These are phyloP conservation scores for Leucosticte australis DNA, from an alignment of 2,113 vertebrate genomes.

Conservation along the genomic window DNA sequence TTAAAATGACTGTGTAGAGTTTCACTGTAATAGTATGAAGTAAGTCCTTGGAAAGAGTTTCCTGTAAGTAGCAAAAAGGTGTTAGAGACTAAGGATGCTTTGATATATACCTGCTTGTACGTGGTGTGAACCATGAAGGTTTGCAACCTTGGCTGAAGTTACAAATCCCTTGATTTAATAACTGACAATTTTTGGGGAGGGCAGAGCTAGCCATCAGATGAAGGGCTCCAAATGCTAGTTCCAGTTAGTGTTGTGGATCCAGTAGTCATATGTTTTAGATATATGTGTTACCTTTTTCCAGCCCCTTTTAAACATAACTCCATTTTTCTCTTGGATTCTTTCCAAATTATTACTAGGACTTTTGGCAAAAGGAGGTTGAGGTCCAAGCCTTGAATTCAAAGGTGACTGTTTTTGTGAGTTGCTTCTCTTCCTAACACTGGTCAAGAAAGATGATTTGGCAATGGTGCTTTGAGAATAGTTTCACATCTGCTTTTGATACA, in stretches of 20 bases:
- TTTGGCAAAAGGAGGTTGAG: not conserved
- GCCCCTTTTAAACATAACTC: not conserved
- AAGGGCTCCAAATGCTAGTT: not conserved
- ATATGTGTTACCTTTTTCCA: not conserved
- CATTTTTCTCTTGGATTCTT: not conserved
- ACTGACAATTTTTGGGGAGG: rapidly evolving
- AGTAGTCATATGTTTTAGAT: not conserved
- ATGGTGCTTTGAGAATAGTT: not conserved
- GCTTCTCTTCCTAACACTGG: not conserved
- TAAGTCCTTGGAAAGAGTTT: not conserved
- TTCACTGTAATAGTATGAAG: not conserved
- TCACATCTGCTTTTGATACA: not conserved
- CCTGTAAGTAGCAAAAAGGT: not conserved
- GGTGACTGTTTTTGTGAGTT: not conserved
- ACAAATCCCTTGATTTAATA: not conserved
- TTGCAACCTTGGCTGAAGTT: not conserved
- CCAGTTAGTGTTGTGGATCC: not conserved
- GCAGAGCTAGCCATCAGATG: not conserved
- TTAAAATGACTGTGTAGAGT: not conserved
- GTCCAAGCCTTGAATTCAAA: not conserved
- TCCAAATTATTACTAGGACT: not conserved
- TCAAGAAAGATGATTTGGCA: not conserved
- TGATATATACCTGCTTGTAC: not conserved
- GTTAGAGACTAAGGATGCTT: not conserved
- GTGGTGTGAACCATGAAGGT: not conserved